Evolutionary conservation across 92 coral and sea anemone species (phyloP).

Genomic region (Parazoanthus darwini): DNA sequence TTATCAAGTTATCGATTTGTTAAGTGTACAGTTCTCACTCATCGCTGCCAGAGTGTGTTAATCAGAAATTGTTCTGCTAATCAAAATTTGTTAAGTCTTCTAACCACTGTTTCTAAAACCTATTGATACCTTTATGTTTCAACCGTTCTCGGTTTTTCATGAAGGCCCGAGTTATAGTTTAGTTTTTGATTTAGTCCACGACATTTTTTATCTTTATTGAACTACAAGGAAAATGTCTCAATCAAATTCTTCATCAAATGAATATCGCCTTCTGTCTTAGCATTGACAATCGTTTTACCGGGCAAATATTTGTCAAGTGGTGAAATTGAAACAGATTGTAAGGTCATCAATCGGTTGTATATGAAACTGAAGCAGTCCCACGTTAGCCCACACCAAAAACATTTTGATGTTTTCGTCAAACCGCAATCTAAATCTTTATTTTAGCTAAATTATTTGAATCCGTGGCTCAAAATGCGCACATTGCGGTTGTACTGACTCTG

Average conservation of each 20-base stretch:
- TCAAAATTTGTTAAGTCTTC: slow-evolving; percentile 6
- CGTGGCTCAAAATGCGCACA: neutral
- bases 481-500: neutral
- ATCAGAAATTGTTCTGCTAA: neutral
- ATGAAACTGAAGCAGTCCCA: neutral
- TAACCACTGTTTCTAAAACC: slow-evolving; percentile 3
- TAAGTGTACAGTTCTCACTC: neutral
- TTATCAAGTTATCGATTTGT: neutral
- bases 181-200: neutral
- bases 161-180: no score
- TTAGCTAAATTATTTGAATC: neutral
- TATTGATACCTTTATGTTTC: neutral
- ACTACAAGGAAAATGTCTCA: neutral
- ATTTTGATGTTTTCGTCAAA: neutral
- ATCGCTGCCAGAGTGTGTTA: neutral
- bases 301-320: neutral
- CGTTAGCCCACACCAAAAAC: neutral
- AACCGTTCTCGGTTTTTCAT: neutral
- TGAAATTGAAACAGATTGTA: neutral
- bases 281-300: slow-evolving; percentile 10
- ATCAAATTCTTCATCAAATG: neutral
- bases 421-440: neutral
- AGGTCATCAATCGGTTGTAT: neutral
- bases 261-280: no score
- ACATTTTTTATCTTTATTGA: no score